A percentile compares a stretch with the other conserved stretches of the same genome.
These are phyloP conservation scores for Lasioglossum pauxillum DNA, from an alignment of 2,888 invertebrate genomes.

Conservation along the genomic window DNA sequence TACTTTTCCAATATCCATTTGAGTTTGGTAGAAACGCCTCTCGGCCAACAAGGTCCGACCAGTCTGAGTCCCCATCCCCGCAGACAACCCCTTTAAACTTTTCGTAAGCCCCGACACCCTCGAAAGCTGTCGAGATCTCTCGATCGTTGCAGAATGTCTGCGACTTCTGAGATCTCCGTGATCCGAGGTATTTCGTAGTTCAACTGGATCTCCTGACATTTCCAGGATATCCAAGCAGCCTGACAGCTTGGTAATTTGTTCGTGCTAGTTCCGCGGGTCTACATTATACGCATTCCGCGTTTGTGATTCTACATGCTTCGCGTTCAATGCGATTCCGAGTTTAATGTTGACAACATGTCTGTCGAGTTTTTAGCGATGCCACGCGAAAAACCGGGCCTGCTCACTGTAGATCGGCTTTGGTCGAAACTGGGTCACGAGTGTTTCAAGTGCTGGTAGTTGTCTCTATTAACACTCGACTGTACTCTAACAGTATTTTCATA, in stretches of 20 bases:
- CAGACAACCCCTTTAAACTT: neutral
- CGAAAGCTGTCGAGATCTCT: slow-evolving; percentile 8
- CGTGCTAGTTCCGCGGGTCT: neutral
- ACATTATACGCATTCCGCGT: slow-evolving; percentile 4
- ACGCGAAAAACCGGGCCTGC: neutral
- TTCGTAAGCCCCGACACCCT: neutral
- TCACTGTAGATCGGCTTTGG: neutral
- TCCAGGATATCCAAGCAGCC: neutral
- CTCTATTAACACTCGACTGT: neutral
- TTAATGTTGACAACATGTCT: neutral
- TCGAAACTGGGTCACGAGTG: neutral
- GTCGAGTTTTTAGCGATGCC: neutral
- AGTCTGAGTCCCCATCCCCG: neutral
- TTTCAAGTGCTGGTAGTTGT: neutral
- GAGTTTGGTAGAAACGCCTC: neutral
- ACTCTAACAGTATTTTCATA: too few species aligned
- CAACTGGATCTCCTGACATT: neutral
- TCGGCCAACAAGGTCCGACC: neutral
- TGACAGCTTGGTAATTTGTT: slow-evolving; percentile 8
- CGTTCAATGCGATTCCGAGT: neutral
- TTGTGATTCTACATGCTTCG: neutral
- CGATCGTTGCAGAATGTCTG: neutral
- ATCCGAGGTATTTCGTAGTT: slow-evolving; percentile 6
- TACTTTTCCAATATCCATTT: slow-evolving; percentile 6
- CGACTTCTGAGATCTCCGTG: slow-evolving; percentile 2